Conservation (phyloP, 2,113 vertebrate species). For the Mustelus asterias region DNA sequence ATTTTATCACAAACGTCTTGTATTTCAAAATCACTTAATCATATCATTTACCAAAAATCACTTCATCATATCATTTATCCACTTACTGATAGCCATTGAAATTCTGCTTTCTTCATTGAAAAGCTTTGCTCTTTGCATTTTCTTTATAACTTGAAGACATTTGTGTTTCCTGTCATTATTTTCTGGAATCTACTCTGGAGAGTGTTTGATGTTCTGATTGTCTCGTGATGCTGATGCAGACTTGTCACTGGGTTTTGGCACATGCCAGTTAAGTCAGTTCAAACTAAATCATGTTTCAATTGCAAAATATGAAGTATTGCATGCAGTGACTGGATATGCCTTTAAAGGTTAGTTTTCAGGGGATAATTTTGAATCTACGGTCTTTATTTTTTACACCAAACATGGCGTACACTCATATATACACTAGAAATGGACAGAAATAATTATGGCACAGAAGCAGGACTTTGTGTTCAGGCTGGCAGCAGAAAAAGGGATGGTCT, state of each 20-base stretch:
- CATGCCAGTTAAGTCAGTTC: not conserved
- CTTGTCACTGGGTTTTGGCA: not conserved
- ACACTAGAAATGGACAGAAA: no score
- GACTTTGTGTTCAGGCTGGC: no score
- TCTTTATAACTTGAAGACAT: not conserved
- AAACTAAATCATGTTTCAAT: not conserved
- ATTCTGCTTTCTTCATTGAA: slow-evolving; percentile 2
- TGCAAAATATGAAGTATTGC: not conserved
- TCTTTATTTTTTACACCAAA: no score
- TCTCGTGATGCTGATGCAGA: not conserved
- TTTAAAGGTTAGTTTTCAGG: no score
- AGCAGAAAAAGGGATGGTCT: not conserved
- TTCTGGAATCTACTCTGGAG: not conserved
- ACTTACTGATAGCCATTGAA: not conserved
- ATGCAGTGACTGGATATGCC: not conserved
- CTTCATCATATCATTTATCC: not conserved
- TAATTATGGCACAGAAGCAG: not conserved
- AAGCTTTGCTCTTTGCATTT: not conserved
- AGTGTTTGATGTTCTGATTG: not conserved
- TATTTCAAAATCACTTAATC: not conserved
- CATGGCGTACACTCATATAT: no score
- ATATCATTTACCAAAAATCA: not conserved
- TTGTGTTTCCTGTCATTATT: not conserved
- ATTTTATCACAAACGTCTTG: not conserved
- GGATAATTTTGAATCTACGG: no score